These are phyloP conservation scores for Hymenochirus boettgeri DNA, from an alignment of 2,113 vertebrate species.

Conservation along the genomic window DNA sequence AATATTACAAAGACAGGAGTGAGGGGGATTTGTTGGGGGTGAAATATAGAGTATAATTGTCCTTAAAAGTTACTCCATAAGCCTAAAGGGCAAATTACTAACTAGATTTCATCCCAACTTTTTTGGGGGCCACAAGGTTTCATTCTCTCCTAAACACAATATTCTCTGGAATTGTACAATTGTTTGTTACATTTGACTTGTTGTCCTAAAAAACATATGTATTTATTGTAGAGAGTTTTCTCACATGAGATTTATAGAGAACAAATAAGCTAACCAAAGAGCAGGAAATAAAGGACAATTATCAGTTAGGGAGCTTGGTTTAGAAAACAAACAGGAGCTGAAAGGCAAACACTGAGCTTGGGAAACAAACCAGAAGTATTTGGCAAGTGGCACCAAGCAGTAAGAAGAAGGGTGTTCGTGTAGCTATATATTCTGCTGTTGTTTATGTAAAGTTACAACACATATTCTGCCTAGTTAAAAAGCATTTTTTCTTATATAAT, in stretches of 20 bases:
- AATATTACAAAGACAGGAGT: too few relatives aligned
- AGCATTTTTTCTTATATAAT: too few relatives aligned
- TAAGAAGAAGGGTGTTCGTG: background rate
- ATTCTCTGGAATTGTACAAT: background rate
- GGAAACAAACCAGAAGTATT: background rate
- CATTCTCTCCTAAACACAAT: background rate
- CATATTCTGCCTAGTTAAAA: background rate
- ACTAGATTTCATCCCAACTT: too few relatives aligned
- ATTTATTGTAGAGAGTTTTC: background rate
- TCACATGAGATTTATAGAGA: background rate
- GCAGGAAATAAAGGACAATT: conserved; percentile 14
- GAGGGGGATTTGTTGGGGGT: too few relatives aligned
- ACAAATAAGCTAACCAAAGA: conserved; percentile 1
- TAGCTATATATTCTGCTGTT: background rate
- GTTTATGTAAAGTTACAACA: background rate
- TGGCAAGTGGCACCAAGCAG: background rate
- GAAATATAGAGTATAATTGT: too few relatives aligned
- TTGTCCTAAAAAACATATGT: background rate
- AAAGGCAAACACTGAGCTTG: background rate
- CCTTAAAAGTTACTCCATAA: too few relatives aligned
- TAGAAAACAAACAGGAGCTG: conserved; percentile 1
- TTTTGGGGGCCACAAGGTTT: background rate
- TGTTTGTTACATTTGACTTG: background rate
- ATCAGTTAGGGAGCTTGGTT: background rate
- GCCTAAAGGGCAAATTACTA: too few relatives aligned